Base-by-base conservation (phyloP, 2,113 vertebrate genomes). In the Grallaria varia region DNA sequence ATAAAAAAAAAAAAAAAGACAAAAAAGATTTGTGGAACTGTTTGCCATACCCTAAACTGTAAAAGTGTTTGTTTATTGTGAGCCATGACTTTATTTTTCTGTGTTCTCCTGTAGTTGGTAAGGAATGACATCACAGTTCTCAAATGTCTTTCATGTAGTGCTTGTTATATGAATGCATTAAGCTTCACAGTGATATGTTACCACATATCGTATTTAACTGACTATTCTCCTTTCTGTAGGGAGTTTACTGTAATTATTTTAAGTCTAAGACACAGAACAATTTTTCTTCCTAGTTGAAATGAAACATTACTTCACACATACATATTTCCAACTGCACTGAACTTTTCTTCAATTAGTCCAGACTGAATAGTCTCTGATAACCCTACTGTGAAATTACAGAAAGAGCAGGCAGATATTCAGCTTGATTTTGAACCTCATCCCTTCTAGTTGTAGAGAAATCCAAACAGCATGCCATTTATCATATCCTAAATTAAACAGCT, bases 401-500 rank as follows among this genome's bases (percentile, higher is more conserved):
- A 68, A 88, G 28, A 83, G 12, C 40, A 90, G 82, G 42, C 23
- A 90, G 58, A 83, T 84, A 92, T 37, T 82, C 28, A 83, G 49
- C 31, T 66, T 90, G 49, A 90, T 97, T 94, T 92, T 90, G 50
- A 74, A 59, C 53, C 42, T 84, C 55, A 55, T 74, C 33, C 66
- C 42, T 94, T 86, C 63, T 80, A 74, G 63, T n/a, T 67, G 81
- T 67, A 88, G 71, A 74, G 59, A 93, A 94, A 90, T 82, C 35
- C 44, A 75, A 93, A 79, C 71, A 93, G 37, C 35, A 69, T 86
- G 85, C 45, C 33, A 77, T 96, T 97, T 95, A 74, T 96, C 92
- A 86, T 84, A 93, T 25, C 47, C 79, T 81, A 94, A 92, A 84
- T 94, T 88, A 95, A 96, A 71, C 79, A 95, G 88, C 86, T 88